These are phyloP conservation scores for Urocyon cinereoargenteus DNA, from an alignment of 2,797 vertebrate species.

Conservation along the genomic window DNA sequence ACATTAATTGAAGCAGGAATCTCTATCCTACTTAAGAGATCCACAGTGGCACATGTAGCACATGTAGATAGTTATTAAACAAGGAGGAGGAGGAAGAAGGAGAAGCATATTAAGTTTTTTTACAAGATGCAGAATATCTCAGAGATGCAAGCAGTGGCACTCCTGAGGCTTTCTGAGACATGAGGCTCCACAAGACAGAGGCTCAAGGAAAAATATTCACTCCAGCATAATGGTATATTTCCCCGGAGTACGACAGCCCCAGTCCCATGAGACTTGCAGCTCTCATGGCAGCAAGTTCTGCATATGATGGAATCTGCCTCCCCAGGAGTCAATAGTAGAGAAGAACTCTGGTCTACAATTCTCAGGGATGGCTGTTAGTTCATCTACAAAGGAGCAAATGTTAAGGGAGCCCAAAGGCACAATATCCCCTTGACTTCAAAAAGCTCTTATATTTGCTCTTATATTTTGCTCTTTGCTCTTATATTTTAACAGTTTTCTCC, in stretches of 20 bases:
- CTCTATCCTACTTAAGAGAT: neutral
- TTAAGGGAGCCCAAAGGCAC: neutral
- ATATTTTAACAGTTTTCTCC: neutral
- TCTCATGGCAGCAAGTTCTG: neutral
- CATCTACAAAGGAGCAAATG: neutral
- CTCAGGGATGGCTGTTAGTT: neutral
- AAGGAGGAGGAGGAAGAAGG: neutral
- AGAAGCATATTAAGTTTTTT: neutral
- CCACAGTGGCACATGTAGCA: neutral
- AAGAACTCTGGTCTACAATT: neutral
- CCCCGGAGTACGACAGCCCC: neutral
- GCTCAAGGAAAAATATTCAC: neutral
- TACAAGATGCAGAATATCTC: neutral
- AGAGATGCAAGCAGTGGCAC: neutral
- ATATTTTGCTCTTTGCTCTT: neutral
- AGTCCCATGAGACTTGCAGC: neutral
- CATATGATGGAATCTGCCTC: neutral
- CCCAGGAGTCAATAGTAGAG: neutral
- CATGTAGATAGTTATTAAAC: neutral
- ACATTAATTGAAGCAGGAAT: constrained; percentile 2
- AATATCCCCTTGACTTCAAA: neutral
- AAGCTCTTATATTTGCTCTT: neutral
- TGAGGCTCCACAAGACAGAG: neutral
- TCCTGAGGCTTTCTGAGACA: neutral
- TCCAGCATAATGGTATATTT: neutral